phyloP scores from a whole-genome alignment of 2,797 vertebrate genomes.

The Poecilia velifera region DNA sequence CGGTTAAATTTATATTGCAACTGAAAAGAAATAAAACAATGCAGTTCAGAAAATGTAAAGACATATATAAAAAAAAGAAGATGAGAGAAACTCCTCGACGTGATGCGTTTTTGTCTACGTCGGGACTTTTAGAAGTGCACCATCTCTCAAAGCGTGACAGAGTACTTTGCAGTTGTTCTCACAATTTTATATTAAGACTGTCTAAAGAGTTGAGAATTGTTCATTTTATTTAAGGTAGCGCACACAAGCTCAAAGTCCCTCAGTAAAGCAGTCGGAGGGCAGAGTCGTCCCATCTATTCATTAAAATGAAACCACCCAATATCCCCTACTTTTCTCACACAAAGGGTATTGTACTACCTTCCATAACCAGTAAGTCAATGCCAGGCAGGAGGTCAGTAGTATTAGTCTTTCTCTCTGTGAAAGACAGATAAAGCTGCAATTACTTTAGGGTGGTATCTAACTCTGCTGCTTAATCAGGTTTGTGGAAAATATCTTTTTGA shows the following conservation, averaged over 20 bases:
- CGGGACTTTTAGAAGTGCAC: background rate
- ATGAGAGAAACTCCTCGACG: background rate
- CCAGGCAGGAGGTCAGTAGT: constrained; percentile 93
- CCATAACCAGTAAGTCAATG: constrained; percentile 95
- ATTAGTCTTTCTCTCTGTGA: constrained; percentile 89
- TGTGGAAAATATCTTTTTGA: background rate
- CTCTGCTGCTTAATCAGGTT: constrained; percentile 1
- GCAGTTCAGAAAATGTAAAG: background rate
- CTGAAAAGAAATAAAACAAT: accelerated
- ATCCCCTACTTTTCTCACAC: constrained; percentile 38
- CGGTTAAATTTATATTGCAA: background rate
- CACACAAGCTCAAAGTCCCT: background rate
- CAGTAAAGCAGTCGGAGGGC: background rate
- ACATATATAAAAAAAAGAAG: background rate
- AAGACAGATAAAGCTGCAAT: constrained; percentile 86
- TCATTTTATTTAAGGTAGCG: background rate
- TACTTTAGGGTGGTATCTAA: constrained; percentile 67
- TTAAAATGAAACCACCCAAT: background rate
- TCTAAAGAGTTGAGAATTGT: background rate
- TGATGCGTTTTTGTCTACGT: constrained; percentile 2
- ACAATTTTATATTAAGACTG: background rate
- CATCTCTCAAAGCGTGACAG: background rate
- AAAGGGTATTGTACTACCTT: constrained; percentile 88
- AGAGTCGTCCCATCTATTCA: background rate
- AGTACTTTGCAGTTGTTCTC: background rate